Conservation (phyloP, 2,113 vertebrate species). For the Oxyura jamaicensis region DNA sequence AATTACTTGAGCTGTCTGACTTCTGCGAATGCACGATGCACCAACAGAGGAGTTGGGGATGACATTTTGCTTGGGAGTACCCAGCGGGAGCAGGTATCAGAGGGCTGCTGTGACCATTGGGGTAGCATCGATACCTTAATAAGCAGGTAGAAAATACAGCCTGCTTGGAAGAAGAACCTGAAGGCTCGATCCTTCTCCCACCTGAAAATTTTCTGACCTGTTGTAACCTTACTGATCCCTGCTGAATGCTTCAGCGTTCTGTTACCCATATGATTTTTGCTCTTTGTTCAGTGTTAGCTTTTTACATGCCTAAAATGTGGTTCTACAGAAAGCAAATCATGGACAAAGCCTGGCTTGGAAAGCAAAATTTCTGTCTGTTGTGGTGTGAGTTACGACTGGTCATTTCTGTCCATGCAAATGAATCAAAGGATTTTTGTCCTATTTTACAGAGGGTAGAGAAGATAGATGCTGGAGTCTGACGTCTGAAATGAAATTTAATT, state of each 20-base stretch:
- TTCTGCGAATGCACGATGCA: fast-evolving
- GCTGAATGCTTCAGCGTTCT: background rate
- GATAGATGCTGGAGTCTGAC: background rate
- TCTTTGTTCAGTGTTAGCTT: background rate
- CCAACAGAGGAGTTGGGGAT: no score
- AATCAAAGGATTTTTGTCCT: background rate
- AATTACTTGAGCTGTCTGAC: background rate
- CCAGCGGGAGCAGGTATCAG: background rate
- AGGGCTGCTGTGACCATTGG: background rate
- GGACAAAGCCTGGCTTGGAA: background rate
- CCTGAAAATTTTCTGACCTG: background rate
- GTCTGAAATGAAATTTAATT: background rate
- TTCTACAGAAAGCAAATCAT: background rate
- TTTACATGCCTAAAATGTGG: background rate
- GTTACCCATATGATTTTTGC: background rate
- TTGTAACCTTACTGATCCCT: background rate
- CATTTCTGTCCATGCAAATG: fast-evolving
- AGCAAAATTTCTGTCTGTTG: background rate
- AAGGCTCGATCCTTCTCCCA: background rate
- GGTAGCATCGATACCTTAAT: no score
- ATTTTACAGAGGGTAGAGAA: background rate
- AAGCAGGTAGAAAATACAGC: background rate
- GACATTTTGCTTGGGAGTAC: background rate
- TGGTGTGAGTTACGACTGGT: fast-evolving
- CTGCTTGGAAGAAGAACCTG: background rate